A percentile compares a stretch with the other conserved stretches of the same genome.
Evolutionary conservation across 2,113 vertebrate species (phyloP).

Genomic region (Vidua chalybeata): DNA sequence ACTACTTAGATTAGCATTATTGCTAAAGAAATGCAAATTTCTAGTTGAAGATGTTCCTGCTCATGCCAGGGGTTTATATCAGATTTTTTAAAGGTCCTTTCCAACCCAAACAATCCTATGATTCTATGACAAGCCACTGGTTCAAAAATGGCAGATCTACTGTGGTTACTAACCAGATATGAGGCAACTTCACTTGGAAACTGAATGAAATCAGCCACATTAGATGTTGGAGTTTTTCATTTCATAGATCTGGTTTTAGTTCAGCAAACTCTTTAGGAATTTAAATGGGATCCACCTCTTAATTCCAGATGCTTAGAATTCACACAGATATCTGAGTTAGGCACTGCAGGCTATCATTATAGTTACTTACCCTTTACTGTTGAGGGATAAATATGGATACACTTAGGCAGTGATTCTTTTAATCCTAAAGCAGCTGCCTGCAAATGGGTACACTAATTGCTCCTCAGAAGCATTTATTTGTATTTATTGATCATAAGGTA

Average conservation of each 20-base stretch:
- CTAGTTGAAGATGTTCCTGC: background rate
- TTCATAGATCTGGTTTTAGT: background rate
- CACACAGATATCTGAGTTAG: background rate
- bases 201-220: accelerated
- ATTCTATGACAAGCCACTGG: background rate
- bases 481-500: background rate
- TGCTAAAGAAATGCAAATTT: background rate
- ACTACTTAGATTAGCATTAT: background rate
- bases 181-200: background rate
- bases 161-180: background rate
- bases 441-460: background rate
- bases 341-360: background rate
- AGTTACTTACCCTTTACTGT: background rate
- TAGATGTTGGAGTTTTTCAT: accelerated
- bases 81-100: background rate
- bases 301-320: background rate
- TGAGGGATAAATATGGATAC: background rate
- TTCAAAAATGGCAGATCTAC: background rate
- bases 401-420: background rate
- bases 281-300: background rate
- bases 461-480: background rate
- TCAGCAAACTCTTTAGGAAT: background rate
- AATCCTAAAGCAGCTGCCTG: background rate
- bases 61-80: background rate
- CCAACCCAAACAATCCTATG: background rate